Conservation (phyloP, 2,113 vertebrate species). For the Lethenteron camtschaticum region DNA sequence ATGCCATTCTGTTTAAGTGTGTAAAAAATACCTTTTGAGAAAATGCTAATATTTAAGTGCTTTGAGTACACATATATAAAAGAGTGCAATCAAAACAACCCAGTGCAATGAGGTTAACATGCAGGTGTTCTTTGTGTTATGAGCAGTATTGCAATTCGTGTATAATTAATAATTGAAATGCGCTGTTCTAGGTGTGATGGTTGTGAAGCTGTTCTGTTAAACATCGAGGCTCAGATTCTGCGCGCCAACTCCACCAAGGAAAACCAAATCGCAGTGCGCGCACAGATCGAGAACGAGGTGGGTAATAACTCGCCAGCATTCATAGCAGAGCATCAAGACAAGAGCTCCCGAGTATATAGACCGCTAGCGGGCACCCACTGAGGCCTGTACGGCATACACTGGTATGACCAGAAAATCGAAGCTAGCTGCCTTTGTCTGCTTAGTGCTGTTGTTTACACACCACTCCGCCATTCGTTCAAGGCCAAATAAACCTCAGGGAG, state of each 20-base stretch:
- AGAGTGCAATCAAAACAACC: not conserved
- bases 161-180: not conserved
- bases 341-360: not conserved
- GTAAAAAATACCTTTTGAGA: not conserved
- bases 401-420: not conserved
- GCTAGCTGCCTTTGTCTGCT: not conserved
- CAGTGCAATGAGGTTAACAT: not conserved
- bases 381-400: not conserved
- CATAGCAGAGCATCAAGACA: too few relatives aligned
- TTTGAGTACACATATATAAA: too few relatives aligned
- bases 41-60: not conserved
- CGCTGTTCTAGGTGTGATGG: conserved; percentile 51
- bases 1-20: not conserved
- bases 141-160: conserved; percentile 1
- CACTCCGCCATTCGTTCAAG: not conserved
- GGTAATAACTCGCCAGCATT: conserved; percentile 11
- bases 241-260: conserved; percentile 83
- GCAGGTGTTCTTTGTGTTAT: rapidly evolving
- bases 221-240: conserved; percentile 79
- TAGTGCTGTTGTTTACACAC: not conserved
- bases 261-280: conserved; percentile 71
- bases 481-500: too few relatives aligned
- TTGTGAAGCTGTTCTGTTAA: conserved; percentile 66
- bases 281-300: conserved; percentile 90
- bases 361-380: not conserved